Evolutionary conservation across 2,888 invertebrate species (phyloP), one percentile per base, ranked within the genome.

Genomic region (Phanerotoma sp.): DNA sequence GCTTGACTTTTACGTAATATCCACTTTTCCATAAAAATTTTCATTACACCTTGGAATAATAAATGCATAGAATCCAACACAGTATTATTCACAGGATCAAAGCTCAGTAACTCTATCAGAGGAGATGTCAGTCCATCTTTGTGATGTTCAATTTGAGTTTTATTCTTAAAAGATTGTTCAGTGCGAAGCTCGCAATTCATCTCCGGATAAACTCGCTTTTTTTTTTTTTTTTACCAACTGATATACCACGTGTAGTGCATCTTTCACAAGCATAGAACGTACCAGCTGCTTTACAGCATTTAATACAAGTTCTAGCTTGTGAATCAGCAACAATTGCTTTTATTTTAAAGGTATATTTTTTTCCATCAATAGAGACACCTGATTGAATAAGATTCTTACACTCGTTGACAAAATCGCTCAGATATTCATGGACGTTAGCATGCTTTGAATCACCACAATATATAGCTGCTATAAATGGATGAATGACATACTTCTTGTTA

Each of bases 41-140:
- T 25, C 25, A 51, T 54, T 9, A 58, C 53, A 4, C 62, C 57
- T 20, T 33, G 25, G 25, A 50, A 44, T n/a, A 65, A 42, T 1
- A 62, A 46, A 51, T 64, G 63, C 66, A 66, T 63, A 4, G 54
- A 30, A 16, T 63, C 62, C 11, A 63, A 38, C 7, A 59, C 33
- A 2, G 64, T 51, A 9, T 18, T 15, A 35, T 38, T 45, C 2
- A 60, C 32, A 5, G 57, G 53, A 54, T 66, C 62, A 20, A 63
- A 62, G 32, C 52, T 45, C 7, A 44, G 20, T 38, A 66, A 51
- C 4, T 28, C 3, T 30, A 62, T 21, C 16, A 64, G 45, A 22
- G 57, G 60, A 11, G 59, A 50, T 11, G 3, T 10, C 25, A 49
- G 18, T 18, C 41, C 49, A 13, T 56, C 35, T 4, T 52, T 32